Conservation (phyloP, 2,888 invertebrate species). For the Calephelis perditalis region DNA sequence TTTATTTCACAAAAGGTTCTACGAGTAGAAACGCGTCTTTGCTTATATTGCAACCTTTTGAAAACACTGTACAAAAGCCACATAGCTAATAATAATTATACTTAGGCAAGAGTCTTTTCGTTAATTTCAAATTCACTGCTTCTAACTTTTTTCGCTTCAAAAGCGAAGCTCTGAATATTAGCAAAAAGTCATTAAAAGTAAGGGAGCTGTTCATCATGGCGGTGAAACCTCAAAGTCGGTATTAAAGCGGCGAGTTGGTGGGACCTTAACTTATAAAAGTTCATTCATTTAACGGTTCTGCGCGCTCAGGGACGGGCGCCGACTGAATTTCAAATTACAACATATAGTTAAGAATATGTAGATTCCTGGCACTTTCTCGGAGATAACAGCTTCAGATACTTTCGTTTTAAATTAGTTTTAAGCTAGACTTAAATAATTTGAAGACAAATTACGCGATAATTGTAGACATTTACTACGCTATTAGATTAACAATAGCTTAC, state of each 20-base stretch:
- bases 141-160: constrained; percentile 49
- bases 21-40: no score
- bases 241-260: constrained; percentile 58
- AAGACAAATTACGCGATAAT: constrained; percentile 8
- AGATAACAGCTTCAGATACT: background rate
- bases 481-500: constrained; percentile 13
- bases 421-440: no score
- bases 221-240: constrained; percentile 62
- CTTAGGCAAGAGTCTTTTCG: constrained; percentile 29
- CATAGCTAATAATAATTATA: constrained; percentile 11
- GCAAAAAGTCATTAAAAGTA: constrained; percentile 78
- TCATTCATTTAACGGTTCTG: constrained; percentile 75
- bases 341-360: constrained; percentile 35
- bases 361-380: background rate
- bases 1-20: no score
- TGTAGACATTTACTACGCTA: constrained; percentile 8
- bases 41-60: background rate
- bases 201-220: constrained; percentile 70
- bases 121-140: constrained; percentile 46
- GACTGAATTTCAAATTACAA: constrained; percentile 62
- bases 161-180: constrained; percentile 65
- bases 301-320: constrained; percentile 45
- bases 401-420: background rate
- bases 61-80: background rate
- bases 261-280: constrained; percentile 72